phyloP scores from a whole-genome alignment of 2,113 vertebrate genomes.

The Neodon shergylaensis region DNA sequence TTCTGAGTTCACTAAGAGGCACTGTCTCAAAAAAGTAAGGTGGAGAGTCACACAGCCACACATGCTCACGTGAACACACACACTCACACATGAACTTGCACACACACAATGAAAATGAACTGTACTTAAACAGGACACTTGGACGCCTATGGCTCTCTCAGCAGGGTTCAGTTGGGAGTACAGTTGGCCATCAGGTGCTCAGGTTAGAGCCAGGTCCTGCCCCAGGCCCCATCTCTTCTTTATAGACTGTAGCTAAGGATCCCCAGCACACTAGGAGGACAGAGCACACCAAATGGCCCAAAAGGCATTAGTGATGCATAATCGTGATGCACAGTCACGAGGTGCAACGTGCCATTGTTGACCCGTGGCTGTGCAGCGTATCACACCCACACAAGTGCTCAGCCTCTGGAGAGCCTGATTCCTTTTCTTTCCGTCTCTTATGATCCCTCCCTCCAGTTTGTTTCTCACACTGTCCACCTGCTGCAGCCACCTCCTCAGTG shows the following conservation, averaged over 20 bases:
- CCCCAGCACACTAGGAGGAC: neutral
- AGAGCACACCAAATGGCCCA: no score
- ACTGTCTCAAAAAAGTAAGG: neutral
- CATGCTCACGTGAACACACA: no score
- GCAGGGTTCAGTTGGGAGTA: neutral
- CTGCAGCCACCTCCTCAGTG: neutral
- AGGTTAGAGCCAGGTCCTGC: neutral
- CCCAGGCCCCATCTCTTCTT: neutral
- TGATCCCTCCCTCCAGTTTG: neutral
- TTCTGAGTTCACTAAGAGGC: neutral
- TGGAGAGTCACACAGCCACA: neutral
- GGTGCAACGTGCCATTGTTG: accelerated
- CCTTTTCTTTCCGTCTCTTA: neutral
- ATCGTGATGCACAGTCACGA: no score
- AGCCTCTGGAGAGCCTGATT: neutral
- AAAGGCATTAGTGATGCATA: neutral
- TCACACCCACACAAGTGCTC: neutral
- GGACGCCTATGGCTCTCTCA: neutral
- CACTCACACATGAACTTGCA: neutral
- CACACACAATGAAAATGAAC: neutral
- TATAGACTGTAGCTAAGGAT: neutral
- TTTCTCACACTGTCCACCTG: neutral
- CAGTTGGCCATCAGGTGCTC: neutral
- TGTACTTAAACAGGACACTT: neutral
- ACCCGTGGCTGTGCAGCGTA: neutral